Conservation (phyloP, 2,797 vertebrate species). For the Stomatorhinus walkeri region DNA sequence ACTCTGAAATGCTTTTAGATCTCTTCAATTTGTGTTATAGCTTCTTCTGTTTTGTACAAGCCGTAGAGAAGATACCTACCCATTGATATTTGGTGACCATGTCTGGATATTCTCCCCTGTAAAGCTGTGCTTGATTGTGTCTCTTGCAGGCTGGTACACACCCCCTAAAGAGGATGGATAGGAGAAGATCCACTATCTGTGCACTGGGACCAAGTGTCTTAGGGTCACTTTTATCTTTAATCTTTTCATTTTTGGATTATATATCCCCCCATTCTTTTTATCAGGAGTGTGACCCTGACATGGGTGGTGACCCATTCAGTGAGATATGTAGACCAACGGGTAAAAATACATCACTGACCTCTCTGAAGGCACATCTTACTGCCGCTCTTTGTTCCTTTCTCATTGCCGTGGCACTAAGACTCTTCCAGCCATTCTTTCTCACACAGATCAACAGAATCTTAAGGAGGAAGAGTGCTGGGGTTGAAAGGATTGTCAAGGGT, state of each 20-base stretch:
- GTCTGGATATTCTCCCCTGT: not conserved
- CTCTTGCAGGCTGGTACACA: constrained; percentile 89
- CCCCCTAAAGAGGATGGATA: constrained; percentile 99
- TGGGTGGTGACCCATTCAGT: constrained; percentile 13
- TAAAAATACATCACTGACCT: constrained; percentile 3
- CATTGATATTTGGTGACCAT: not conserved
- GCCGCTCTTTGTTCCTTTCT: not conserved
- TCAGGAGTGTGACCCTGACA: constrained; percentile 43
- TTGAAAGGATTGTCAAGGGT: not conserved
- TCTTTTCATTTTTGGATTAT: constrained; percentile 30
- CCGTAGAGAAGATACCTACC: not conserved
- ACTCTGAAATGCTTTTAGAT: not conserved
- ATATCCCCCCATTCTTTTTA: constrained; percentile 33
- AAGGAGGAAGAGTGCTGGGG: not conserved
- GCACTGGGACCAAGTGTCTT: constrained; percentile 55
- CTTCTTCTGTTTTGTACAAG: constrained; percentile 10
- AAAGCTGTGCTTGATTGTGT: constrained; percentile 39
- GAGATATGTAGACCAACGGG: constrained; percentile 28
- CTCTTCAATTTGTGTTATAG: not conserved
- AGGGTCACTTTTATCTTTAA: constrained; percentile 32
- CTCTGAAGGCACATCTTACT: not conserved
- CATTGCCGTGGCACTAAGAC: constrained; percentile 39
- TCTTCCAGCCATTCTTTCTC: constrained; percentile 27
- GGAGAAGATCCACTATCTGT: constrained; percentile 39
- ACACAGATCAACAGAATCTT: constrained; percentile 5